Evolutionary conservation across 2,888 invertebrate species (phyloP), one percentile per base, ranked within the genome.

Genomic region (Eremobia ochroleuca): DNA sequence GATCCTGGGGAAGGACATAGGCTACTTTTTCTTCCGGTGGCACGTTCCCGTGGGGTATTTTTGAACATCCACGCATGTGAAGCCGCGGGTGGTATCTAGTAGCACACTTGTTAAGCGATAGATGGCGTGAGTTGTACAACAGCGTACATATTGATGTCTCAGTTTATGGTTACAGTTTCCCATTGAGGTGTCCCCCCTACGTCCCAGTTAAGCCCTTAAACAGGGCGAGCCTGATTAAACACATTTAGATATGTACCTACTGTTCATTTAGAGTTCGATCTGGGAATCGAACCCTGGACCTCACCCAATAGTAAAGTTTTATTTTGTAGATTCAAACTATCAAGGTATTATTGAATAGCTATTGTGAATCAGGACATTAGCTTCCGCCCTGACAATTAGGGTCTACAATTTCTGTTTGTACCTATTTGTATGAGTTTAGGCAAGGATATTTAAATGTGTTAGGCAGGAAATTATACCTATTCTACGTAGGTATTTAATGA

Each of bases 81-180:
- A 21, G 21, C 49, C 52, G 52, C 11, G n/a, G 1, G 11, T 55
- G 13, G n/a, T 11, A 55, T n/a, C n/a, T 55, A 21, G 21, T 49
- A 43, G 13, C 4, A n/a, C n/a, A 62, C 15, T 37, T n/a, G 4
- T 58, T 31, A 18, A 15, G 15, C 64, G 62, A 71, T 71, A 86
- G 86, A 86, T 88, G 86, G 74, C 84, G 84, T 34, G 76, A 77
- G 65, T 67, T 55, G 76, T 79, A n/a, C 31, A 59, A 28, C 37
- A 52, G 40, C 11, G 5, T 82, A 28, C 3, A 4, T 61, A 25
- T 6, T 15, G 0, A n/a, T 34, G 25, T 34, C 11, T 68, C n/a
- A 18, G 25, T 34, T 1, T 52, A 31, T 1, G 25, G 15, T 31
- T 67, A 28, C 8, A 25, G 15, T 18, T 55, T 18, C 61, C 28